Conservation (phyloP, 2,113 vertebrate genomes). For the Neopipo cinnamomea region DNA sequence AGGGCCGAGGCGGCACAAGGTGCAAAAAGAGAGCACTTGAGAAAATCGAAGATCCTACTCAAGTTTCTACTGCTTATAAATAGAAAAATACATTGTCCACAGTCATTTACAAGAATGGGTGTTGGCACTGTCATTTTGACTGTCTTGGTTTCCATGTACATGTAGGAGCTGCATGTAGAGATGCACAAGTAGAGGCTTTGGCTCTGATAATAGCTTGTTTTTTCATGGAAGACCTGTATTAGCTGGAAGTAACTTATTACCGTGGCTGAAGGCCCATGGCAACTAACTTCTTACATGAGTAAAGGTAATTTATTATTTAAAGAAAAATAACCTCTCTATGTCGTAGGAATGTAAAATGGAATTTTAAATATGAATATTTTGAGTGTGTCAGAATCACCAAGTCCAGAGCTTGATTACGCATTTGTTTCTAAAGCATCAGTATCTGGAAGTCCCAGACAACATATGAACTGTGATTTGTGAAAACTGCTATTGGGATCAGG, state of each 20-base stretch:
- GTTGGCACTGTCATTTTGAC: not conserved
- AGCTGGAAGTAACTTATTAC: not conserved
- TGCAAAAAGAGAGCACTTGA: not conserved
- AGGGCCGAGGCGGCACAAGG: not conserved
- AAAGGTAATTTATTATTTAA: not conserved
- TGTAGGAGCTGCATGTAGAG: not conserved
- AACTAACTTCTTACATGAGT: not conserved
- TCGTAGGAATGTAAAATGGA: not conserved
- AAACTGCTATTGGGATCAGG: not conserved
- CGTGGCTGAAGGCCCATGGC: accelerated
- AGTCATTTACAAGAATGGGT: not conserved
- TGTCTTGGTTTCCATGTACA: not conserved
- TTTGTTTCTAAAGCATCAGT: not conserved
- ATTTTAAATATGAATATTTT: not conserved
- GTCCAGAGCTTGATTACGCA: not conserved
- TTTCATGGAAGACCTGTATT: not conserved
- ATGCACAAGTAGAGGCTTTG: not conserved
- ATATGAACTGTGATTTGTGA: not conserved
- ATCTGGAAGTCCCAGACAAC: not conserved
- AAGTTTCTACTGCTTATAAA: not conserved
- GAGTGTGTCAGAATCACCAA: not conserved
- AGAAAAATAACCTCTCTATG: not conserved
- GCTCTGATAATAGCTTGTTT: not conserved
- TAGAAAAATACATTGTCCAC: not conserved
- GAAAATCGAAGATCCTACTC: not conserved